A percentile compares a stretch with the other conserved stretches of the same genome.
These are phyloP conservation scores for Hololepta plana DNA, from an alignment of 2,888 invertebrate species.

Conservation along the genomic window DNA sequence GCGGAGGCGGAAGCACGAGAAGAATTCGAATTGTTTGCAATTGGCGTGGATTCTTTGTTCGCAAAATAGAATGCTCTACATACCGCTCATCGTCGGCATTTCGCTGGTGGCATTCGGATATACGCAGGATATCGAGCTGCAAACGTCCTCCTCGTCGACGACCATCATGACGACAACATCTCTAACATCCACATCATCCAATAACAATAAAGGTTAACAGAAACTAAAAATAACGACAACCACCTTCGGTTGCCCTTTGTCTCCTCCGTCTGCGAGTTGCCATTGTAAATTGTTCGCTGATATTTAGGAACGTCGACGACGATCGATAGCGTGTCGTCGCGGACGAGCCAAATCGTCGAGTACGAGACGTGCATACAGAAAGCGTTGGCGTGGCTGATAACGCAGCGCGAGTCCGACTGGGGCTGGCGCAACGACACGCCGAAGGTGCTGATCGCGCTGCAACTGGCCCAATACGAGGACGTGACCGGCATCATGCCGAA, in stretches of 20 bases:
- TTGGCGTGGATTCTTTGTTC: slow-evolving; percentile 1
- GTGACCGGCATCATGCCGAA: slow-evolving; percentile 30
- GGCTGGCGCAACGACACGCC: slow-evolving; percentile 78
- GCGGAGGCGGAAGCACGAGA: too few relatives aligned
- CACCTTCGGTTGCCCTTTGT: too few relatives aligned
- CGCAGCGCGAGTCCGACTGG: slow-evolving; percentile 55
- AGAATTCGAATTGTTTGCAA: too few relatives aligned
- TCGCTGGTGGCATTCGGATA: slow-evolving; percentile 18
- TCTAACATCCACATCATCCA: slow-evolving; percentile 1
- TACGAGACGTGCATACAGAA: slow-evolving; percentile 41
- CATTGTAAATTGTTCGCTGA: too few relatives aligned
- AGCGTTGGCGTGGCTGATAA: slow-evolving; percentile 55
- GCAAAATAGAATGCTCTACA: slow-evolving; percentile 10
- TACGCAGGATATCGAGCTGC: slow-evolving; percentile 18
- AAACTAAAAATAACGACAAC: too few relatives aligned
- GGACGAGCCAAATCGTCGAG: slow-evolving; percentile 11
- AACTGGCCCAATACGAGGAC: slow-evolving; percentile 32
- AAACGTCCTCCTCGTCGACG: slow-evolving; percentile 8
- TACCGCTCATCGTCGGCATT: slow-evolving; percentile 11
- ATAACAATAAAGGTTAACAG: slow-evolving; percentile 5
- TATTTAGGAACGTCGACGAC: too few relatives aligned
- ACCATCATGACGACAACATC: not conserved
- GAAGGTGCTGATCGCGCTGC: slow-evolving; percentile 61
- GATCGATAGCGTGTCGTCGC: slow-evolving; percentile 3
- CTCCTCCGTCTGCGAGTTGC: too few relatives aligned